Base-by-base conservation (phyloP, 2,888 invertebrate genomes). In the Caenorhabditis sp. region DNA sequence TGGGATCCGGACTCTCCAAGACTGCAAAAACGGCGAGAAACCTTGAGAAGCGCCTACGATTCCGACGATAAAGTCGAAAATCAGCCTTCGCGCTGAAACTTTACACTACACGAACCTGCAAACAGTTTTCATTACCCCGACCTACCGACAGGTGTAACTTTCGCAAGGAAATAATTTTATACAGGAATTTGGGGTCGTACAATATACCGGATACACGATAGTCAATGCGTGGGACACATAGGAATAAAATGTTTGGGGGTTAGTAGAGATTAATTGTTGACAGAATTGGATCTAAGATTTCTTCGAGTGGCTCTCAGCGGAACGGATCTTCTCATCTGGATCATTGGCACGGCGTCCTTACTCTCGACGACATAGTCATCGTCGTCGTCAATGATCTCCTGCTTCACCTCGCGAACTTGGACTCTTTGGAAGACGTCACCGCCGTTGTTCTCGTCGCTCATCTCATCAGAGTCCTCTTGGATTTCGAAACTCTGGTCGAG, bases 401-500 rank as follows among this genome's bases (percentile, higher is more conserved):
- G 54, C 54, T 54, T 54, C 54, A 54, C 54, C 22, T 54, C 24
- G 7, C 54, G 54, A 26, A 26, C 26, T 12, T 2, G 10, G 5
- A 54, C 14, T 3, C 26, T 26, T 19, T 26, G 26, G 54, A 54
- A 54, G 26, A 54, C 54, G 54, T 54, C 54, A 1, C 51, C 51
- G 10, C 51, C 51, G 14, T 54, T 22, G 26, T 54, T 54, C 26
- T 54, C 54, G 14, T 26, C 38, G 24, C n/a, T 28, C 19, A 22
- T 14, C 16, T 26, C 28, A n/a, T 61, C 73, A 7, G 49, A 61
- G 7, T 73, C 73, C 6, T 63, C 63, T 38, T 73, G 73, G 22
- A 73, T 61, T 14, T 73, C 73, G 28, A 73, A 47, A 19, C 51
- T 54, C 19, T 41, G 38, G 26, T 73, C 49, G n/a, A 73, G 19